Evolutionary conservation across 2,888 invertebrate species (phyloP), one percentile per base, ranked within the genome.

Genomic region (Atethmia centrago): DNA sequence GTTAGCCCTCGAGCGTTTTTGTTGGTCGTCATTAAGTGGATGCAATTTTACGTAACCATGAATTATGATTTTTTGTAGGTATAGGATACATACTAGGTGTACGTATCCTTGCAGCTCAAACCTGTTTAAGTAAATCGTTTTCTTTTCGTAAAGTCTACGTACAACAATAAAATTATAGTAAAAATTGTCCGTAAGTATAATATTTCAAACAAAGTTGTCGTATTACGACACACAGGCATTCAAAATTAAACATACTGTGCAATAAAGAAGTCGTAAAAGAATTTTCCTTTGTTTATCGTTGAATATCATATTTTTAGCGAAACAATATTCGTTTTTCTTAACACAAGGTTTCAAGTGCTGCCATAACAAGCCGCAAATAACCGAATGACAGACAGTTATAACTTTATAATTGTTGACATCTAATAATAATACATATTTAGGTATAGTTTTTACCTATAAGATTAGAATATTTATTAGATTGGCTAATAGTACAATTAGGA

Each of bases 1-100:
- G 40, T 47, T 14, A n/a, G 47, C 55, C 66, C 47, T 70, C 64
- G n/a, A 10, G 9, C 47, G 19, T 53, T 58, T 79, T 75, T 65
- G 42, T 64, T 51, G 25, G 12, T n/a, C 42, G 49, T 42, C 14
- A 40, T 63, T 71, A 53, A 42, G 4, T 53, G 51, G n/a, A 36
- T 55, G 45, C 45, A 55, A 45, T 40, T 61, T 65, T 40, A 47
- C 25, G n/a, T 53, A 51, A 28, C 10, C n/a, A 21, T 28, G 25
- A 51, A 36, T 47, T 16, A 47, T 42, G 1, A 49, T 64, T 40
- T 47, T 55, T 55, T 63, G n/a, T n/a, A n/a, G n/a, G n/a, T n/a
- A n/a, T n/a, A n/a, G n/a, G n/a, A n/a, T n/a, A n/a, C n/a, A n/a
- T n/a, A n/a, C n/a, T n/a, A n/a, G n/a, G n/a, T 25, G 4, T 8